phyloP scores from a whole-genome alignment of 2,888 invertebrate genomes.

The Ochropleura leucogaster region DNA sequence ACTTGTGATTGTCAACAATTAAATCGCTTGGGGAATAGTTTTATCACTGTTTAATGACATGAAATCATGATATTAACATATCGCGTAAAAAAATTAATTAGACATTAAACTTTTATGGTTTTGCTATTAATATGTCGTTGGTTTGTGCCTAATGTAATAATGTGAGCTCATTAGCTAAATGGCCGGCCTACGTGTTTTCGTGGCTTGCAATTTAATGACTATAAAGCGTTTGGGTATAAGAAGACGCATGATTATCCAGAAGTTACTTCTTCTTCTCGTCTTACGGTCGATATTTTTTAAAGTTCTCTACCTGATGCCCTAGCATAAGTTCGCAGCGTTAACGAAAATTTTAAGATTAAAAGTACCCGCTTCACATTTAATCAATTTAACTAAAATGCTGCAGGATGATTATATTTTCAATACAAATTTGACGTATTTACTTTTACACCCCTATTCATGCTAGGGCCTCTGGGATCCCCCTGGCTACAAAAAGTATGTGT shows the following conservation, averaged over 20 bases:
- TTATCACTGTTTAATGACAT: constrained; percentile 24
- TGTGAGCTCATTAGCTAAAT: not conserved
- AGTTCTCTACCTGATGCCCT: not conserved
- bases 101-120: constrained; percentile 3
- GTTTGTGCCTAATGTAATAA: constrained; percentile 3
- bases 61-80: constrained; percentile 19
- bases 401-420: too few species aligned
- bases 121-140: not conserved
- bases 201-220: not conserved
- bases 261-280: not conserved
- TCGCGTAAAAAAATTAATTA: constrained; percentile 9
- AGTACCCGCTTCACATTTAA: too few species aligned
- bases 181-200: not conserved
- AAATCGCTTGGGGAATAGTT: constrained; percentile 8
- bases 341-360: too few species aligned
- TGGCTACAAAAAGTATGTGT: too few species aligned
- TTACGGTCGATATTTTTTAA: not conserved
- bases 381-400: too few species aligned
- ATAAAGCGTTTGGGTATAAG: not conserved
- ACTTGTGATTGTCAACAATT: constrained; percentile 32
- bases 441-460: too few species aligned
- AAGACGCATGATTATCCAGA: not conserved
- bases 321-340: too few species aligned
- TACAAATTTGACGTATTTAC: too few species aligned
- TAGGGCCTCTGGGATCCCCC: not conserved